Percentiles rank a stretch among this genome's conserved stretches.
Conservation (phyloP, 1,140 invertebrate species). For the Drosophila quadrilineata region DNA sequence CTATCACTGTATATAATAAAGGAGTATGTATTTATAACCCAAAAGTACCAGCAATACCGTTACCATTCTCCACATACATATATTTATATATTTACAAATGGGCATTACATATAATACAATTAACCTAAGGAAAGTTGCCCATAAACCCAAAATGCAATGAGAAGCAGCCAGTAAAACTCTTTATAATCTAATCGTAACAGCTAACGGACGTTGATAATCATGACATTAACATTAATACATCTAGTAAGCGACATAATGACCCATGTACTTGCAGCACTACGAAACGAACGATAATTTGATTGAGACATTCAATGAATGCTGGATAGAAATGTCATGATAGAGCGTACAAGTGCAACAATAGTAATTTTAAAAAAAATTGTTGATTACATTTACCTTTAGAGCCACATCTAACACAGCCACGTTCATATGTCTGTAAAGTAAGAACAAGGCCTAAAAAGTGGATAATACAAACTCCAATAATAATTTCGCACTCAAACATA, state of each 20-base stretch:
- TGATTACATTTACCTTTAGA: constrained; percentile 66
- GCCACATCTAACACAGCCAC: constrained; percentile 40
- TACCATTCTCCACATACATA: constrained; percentile 68
- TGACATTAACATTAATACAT: constrained; percentile 51
- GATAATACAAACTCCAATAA: constrained; percentile 32
- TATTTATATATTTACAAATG: constrained; percentile 59
- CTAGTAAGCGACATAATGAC: constrained; percentile 60
- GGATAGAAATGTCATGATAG: constrained; percentile 30
- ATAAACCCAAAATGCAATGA: constrained; percentile 53
- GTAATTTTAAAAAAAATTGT: constrained; percentile 68
- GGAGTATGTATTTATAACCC: no score
- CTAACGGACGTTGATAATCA: constrained; percentile 29
- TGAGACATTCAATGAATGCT: constrained; percentile 27
- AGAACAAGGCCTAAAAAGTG: constrained; percentile 22
- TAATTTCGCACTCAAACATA: constrained; percentile 19
- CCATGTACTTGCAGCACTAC: no score
- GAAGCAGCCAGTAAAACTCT: constrained; percentile 14
- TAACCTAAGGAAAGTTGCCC: constrained; percentile 58
- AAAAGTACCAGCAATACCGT: constrained; percentile 19
- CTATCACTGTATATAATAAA: no score
- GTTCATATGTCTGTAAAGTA: no score
- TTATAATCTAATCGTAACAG: constrained; percentile 2
- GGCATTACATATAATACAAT: constrained; percentile 43
- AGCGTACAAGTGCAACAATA: constrained; percentile 42
- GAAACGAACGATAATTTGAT: constrained; percentile 8